A percentile compares a stretch with the other conserved stretches of the same genome.
Evolutionary conservation across 2,888 invertebrate genomes (phyloP).

Genomic region (Platerodrilus igneus): DNA sequence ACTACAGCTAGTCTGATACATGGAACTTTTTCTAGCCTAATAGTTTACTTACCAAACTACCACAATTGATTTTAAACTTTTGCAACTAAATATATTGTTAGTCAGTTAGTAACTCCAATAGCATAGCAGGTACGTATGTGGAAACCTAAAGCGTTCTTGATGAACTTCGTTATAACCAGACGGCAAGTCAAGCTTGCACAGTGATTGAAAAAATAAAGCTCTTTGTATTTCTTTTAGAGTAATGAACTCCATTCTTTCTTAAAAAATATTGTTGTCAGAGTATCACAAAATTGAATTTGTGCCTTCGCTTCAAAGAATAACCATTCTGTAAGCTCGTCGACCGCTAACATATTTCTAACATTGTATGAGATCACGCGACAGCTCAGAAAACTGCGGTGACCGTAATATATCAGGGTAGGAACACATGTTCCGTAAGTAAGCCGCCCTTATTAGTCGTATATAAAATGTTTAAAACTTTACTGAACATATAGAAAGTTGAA

Average conservation of each 20-base stretch:
- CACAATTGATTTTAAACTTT: too few relatives aligned
- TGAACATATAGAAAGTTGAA: conserved; percentile 17
- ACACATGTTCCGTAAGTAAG: conserved; percentile 33
- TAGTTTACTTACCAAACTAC: too few relatives aligned
- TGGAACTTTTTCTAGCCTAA: too few relatives aligned
- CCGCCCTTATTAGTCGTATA: conserved; percentile 25
- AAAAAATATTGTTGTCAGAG: conserved; percentile 35
- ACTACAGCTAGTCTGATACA: too few relatives aligned
- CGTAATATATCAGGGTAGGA: conserved; percentile 38
- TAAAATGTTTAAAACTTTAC: conserved; percentile 21
- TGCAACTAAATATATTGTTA: too few relatives aligned
- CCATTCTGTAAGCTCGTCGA: conserved; percentile 31
- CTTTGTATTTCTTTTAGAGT: conserved; percentile 24
- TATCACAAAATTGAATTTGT: conserved; percentile 37
- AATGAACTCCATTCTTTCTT: conserved; percentile 34
- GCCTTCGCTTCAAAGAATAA: conserved; percentile 31
- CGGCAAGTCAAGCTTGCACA: too few relatives aligned
- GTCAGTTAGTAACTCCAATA: too few relatives aligned
- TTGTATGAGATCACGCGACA: conserved; percentile 31
- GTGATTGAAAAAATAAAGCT: too few relatives aligned
- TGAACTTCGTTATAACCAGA: too few relatives aligned
- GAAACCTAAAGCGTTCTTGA: too few relatives aligned
- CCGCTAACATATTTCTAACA: conserved; percentile 37
- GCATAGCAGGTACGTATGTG: too few relatives aligned
- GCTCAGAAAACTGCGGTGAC: conserved; percentile 35